A percentile compares a stretch with the other conserved stretches of the same genome.
Evolutionary conservation across 1,140 invertebrate species (phyloP).

Genomic region (Lepidostoma basale): DNA sequence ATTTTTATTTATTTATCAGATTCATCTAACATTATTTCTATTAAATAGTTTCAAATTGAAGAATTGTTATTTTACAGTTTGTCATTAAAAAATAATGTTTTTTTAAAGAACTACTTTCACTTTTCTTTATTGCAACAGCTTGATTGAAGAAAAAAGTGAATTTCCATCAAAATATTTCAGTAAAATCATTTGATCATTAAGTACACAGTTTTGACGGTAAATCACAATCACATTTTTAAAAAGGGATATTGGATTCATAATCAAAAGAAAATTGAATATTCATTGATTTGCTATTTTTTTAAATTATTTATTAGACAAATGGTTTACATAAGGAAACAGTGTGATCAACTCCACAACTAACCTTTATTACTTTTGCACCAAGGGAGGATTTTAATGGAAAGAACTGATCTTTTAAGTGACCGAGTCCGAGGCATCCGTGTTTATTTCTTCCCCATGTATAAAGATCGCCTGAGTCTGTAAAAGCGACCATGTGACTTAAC

Average conservation of each 20-base stretch:
- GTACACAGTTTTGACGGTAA: too few species aligned
- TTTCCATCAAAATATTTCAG: too few species aligned
- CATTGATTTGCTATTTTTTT: background rate
- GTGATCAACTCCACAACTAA: constrained; percentile 86
- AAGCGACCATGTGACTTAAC: constrained; percentile 78
- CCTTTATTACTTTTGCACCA: constrained; percentile 73
- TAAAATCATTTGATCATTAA: too few species aligned
- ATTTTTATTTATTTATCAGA: too few species aligned
- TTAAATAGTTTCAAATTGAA: too few species aligned
- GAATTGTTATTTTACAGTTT: background rate
- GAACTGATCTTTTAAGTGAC: constrained; percentile 78
- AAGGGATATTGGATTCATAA: too few species aligned
- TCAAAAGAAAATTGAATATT: too few species aligned
- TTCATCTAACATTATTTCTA: too few species aligned
- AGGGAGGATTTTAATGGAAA: constrained; percentile 87
- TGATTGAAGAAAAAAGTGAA: too few species aligned
- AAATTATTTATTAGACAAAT: constrained; percentile 53
- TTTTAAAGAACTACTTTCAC: background rate
- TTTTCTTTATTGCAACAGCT: too few species aligned
- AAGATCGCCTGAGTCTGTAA: constrained; percentile 80
- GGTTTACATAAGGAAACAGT: constrained; percentile 77
- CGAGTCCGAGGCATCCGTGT: constrained; percentile 81
- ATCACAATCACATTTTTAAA: too few species aligned
- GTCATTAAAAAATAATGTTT: background rate
- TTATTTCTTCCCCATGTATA: constrained; percentile 92